phyloP scores from a whole-genome alignment of 2,888 invertebrate species.

The Congeria kusceri region DNA sequence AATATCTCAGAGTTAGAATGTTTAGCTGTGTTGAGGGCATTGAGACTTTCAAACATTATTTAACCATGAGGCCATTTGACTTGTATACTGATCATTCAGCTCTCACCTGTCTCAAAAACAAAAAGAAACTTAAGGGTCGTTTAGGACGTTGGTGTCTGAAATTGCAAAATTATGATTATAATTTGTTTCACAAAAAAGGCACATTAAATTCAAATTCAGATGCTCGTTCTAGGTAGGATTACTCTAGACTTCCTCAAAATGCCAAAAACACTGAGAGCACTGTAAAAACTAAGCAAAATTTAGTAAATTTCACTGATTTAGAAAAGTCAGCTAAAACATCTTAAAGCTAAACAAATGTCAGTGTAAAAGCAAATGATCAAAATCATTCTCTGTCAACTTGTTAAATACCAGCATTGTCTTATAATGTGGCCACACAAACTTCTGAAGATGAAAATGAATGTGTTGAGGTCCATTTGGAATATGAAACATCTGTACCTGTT shows the following conservation, averaged over 20 bases:
- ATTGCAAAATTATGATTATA: constrained; percentile 41
- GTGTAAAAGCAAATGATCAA: background rate
- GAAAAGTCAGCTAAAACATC: background rate
- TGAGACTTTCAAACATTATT: constrained; percentile 44
- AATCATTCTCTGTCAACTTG: background rate
- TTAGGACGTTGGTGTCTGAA: constrained; percentile 35
- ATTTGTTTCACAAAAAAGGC: constrained; percentile 36
- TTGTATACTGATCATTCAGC: constrained; percentile 58
- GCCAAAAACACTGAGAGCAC: background rate
- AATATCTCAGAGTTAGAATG: constrained; percentile 51
- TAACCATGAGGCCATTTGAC: constrained; percentile 41
- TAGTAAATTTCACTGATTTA: too few species aligned
- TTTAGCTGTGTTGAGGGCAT: constrained; percentile 56
- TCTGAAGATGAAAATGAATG: background rate
- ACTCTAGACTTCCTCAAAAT: constrained; percentile 4
- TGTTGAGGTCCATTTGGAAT: background rate
- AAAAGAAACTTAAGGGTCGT: constrained; percentile 35
- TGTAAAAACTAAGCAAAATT: background rate
- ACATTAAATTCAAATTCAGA: constrained; percentile 33
- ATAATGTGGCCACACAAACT: background rate
- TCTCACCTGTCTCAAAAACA: constrained; percentile 36
- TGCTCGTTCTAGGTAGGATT: constrained; percentile 36
- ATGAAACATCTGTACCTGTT: background rate
- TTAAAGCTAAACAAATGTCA: background rate
- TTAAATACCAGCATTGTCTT: too few species aligned